Evolutionary conservation across 1,140 invertebrate species (phyloP), one percentile per base, ranked within the genome.

Genomic region (Leptinotarsa texana): DNA sequence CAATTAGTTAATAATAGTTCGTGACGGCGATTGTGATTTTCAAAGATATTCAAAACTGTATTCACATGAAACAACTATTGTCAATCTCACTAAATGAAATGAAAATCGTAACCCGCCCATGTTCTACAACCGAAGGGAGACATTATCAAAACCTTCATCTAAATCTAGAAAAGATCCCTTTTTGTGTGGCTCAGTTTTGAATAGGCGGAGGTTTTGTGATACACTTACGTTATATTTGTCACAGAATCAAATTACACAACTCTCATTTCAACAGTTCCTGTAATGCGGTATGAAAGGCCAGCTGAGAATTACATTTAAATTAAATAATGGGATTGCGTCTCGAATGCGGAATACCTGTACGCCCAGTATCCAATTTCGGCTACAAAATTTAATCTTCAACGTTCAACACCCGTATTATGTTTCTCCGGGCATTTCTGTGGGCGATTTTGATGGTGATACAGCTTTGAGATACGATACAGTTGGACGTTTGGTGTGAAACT

Each of bases 281-380:
- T 57, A 57, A 42, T 42, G 33, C 33, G 11, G 8, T 42, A 11
- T n/a, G 33, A 69, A 69, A 57, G 69, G 18, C 21, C 69, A 70
- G 69, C 69, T 70, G 69, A 48, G 49, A 70, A 70, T 70, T 70
- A 70, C 42, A 68, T 70, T 70, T 70, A 70, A 70, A 70, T 70
- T 70, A 61, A 22, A 70, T 70, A 70, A 70, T 57, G 49, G 49
- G 48, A 70, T 70, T 68, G 66, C 66, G 66, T 68, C 15, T 68
- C 18, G 42, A 42, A 68, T 68, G 24, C 33, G 15, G 24, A 47
- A 68, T 68, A 68, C 66, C 66, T 68, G 33, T 42, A 27, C 66
- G 66, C 66, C 66, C 66, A 68, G 24, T 68, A 68, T 68, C 66
- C 13, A 13, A 21, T 68, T 68, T 42, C 66, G 33, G 42, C 13